These are phyloP conservation scores for Metacarcinus magister DNA, from an alignment of 2,888 invertebrate genomes.

Conservation along the genomic window DNA sequence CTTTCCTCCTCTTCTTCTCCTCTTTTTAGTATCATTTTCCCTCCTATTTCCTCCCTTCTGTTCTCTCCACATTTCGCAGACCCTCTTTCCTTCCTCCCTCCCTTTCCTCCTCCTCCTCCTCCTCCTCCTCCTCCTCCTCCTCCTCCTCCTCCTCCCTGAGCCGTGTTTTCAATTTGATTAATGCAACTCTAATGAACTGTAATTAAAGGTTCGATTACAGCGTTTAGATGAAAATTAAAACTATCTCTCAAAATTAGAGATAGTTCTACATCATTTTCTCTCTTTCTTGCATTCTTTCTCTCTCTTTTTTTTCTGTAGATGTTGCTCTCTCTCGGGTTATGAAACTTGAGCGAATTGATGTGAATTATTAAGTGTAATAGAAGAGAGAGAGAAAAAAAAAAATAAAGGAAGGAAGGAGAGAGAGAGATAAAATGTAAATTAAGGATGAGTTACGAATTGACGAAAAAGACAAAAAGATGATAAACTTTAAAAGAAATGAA, in stretches of 20 bases:
- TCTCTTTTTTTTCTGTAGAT: too few relatives aligned
- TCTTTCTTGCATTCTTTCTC: too few relatives aligned
- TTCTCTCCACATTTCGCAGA: not conserved
- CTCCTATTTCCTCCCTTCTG: not conserved
- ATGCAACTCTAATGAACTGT: too few relatives aligned
- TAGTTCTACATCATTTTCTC: too few relatives aligned
- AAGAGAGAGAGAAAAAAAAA: not conserved
- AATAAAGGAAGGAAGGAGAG: not conserved
- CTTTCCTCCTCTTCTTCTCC: not conserved
- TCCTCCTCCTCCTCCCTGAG: not conserved
- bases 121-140: not conserved
- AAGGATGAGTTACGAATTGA: not conserved
- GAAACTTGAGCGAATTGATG: too few relatives aligned
- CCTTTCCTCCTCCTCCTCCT: not conserved
- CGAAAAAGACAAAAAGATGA: not conserved
- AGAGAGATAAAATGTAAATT: not conserved
- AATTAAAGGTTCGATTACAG: too few relatives aligned
- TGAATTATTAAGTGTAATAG: not conserved
- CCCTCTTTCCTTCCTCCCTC: not conserved
- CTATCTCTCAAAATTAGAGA: too few relatives aligned
- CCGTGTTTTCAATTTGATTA: not conserved
- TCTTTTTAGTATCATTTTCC: not conserved
- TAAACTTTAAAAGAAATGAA: not conserved
- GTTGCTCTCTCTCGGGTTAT: too few relatives aligned
- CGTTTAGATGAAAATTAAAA: too few relatives aligned